Base-by-base conservation (phyloP, 2,888 invertebrate species). In the Cerastoderma edule region DNA sequence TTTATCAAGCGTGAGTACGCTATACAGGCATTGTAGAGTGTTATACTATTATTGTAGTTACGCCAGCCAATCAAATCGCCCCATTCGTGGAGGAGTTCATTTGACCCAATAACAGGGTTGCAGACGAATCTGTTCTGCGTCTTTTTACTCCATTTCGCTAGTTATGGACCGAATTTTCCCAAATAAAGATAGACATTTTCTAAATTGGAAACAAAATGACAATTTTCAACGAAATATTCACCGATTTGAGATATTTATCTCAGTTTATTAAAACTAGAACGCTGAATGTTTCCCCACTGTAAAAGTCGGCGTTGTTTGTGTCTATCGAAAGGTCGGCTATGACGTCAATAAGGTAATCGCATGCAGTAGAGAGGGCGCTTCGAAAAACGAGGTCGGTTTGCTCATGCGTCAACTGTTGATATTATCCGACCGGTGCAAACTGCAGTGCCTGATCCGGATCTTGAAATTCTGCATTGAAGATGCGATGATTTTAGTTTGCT, bases 321-420 rank as follows among this genome's bases (percentile, higher is more conserved):
- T 70, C 67, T 63, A 48, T 54, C 54, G 57, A 78, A 78, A 78
- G 73, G 77, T 71, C 70, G 73, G 64, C 50, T 64, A 73, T 82
- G 82, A 82, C 82, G 82, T 82, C 82, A 82, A 82, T 82, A 70
- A 66, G n/a, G 57, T 57, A 74, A 72, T 76, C 82, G 76, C 82
- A 76, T 78, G 78, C 67, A 69, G n/a, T n/a, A n/a, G n/a, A n/a
- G n/a, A n/a, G n/a, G n/a, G n/a, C n/a, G n/a, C n/a, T n/a, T n/a
- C n/a, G n/a, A n/a, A n/a, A n/a, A n/a, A n/a, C n/a, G n/a, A n/a
- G n/a, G n/a, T n/a, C n/a, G n/a, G n/a, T n/a, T n/a, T n/a, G n/a
- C n/a, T n/a, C n/a, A n/a, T n/a, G n/a, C n/a, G n/a, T n/a, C n/a
- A n/a, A n/a, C n/a, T n/a, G n/a, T n/a, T n/a, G n/a, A n/a, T n/a